phyloP scores from a whole-genome alignment of 1,140 invertebrate genomes.

The Drosophila guanche region DNA sequence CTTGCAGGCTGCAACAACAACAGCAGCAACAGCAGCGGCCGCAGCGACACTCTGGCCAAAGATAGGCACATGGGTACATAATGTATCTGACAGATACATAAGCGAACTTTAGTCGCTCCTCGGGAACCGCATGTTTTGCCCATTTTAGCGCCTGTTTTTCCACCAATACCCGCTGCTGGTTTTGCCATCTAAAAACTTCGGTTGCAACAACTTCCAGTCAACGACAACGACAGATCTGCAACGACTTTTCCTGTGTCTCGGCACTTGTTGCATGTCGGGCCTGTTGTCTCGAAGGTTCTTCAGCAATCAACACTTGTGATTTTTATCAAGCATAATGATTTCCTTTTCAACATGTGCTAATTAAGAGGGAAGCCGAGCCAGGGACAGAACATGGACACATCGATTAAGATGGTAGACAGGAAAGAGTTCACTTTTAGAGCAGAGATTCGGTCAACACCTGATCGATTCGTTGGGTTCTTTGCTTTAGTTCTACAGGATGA shows the following conservation, averaged over 20 bases:
- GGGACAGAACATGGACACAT: constrained; percentile 1
- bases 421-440: constrained; percentile 16
- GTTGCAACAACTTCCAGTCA: constrained; percentile 35
- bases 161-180: constrained; percentile 29
- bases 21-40: constrained; percentile 22
- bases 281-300: constrained; percentile 41
- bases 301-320: constrained; percentile 79
- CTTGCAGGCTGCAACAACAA: constrained; percentile 49
- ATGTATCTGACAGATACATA: constrained; percentile 78
- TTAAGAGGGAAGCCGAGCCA: constrained; percentile 57
- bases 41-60: constrained; percentile 55
- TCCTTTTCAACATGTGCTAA: constrained; percentile 81
- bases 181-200: constrained; percentile 40
- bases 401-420: constrained; percentile 16
- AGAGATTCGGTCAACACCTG: no score
- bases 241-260: constrained; percentile 72
- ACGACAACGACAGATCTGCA: constrained; percentile 43
- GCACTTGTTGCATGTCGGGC: constrained; percentile 67
- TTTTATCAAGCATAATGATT: constrained; percentile 81
- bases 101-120: constrained; percentile 53
- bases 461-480: no score
- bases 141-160: constrained; percentile 77
- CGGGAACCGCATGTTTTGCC: constrained; percentile 72
- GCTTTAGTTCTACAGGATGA: no score
- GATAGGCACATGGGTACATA: constrained; percentile 59